phyloP scores from a whole-genome alignment of 1,140 invertebrate species.

The Zaprionus kolodkinae region DNA sequence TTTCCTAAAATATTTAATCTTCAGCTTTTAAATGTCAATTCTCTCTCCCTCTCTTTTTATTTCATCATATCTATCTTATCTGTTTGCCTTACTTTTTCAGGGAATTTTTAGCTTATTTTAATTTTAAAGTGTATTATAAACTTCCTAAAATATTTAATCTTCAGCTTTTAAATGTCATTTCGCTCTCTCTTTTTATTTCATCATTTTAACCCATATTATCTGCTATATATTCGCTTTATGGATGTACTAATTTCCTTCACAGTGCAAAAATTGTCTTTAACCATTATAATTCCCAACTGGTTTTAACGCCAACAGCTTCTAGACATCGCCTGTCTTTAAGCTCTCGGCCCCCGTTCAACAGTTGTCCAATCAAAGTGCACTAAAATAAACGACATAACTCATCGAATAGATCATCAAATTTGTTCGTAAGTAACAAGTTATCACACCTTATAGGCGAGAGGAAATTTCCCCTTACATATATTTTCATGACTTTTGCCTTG shows the following conservation, averaged over 20 bases:
- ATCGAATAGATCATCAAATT: slow-evolving; percentile 27
- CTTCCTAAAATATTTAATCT: too few relatives aligned
- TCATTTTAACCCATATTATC: too few relatives aligned
- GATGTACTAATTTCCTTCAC: too few relatives aligned
- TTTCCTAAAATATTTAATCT: too few relatives aligned
- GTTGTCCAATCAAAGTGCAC: slow-evolving; percentile 13
- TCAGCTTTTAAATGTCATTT: too few relatives aligned
- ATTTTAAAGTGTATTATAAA: too few relatives aligned
- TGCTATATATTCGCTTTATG: background rate
- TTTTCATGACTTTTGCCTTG: slow-evolving; percentile 21
- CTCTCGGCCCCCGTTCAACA: background rate
- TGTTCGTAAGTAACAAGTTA: slow-evolving; percentile 20
- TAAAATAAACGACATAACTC: slow-evolving; percentile 27
- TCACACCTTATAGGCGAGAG: background rate
- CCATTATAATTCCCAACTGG: background rate
- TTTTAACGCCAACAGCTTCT: background rate
- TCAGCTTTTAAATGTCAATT: too few relatives aligned
- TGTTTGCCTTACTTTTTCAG: too few relatives aligned
- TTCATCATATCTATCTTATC: too few relatives aligned
- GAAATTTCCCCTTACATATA: background rate
- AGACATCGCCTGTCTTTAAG: background rate
- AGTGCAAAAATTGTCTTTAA: background rate
- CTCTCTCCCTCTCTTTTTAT: too few relatives aligned
- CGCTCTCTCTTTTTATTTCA: too few relatives aligned
- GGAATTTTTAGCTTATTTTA: too few relatives aligned